A percentile compares a stretch with the other conserved stretches of the same genome.
phyloP scores from a whole-genome alignment of 2,113 vertebrate species.

The Astur gentilis region DNA sequence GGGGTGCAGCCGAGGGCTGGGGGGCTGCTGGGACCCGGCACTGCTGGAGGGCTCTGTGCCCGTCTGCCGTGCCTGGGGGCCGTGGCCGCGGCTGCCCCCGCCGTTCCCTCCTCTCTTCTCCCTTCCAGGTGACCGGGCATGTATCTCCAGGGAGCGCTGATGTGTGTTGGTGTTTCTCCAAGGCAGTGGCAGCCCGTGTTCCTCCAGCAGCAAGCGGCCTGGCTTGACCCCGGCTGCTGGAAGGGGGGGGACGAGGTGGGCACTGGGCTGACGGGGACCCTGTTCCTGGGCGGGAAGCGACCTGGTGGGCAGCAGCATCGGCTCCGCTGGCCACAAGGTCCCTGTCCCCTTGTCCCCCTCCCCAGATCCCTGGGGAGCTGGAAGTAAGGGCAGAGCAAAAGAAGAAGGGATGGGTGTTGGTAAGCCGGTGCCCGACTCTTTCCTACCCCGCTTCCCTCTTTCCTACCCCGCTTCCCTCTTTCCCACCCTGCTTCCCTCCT shows the following conservation, averaged over 20 bases:
- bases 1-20: neutral
- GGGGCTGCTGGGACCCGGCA: rapidly evolving
- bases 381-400: neutral
- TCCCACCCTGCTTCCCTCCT: rapidly evolving
- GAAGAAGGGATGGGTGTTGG: neutral
- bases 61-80: rapidly evolving
- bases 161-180: neutral
- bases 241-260: neutral
- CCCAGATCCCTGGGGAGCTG: neutral
- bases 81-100: rapidly evolving
- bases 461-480: too few relatives aligned
- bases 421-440: neutral
- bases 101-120: neutral
- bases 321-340: neutral
- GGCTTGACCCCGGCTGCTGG: neutral
- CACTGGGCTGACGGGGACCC: neutral
- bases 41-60: neutral
- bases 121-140: neutral
- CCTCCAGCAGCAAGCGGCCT: neutral
- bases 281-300: neutral
- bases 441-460: too few relatives aligned
- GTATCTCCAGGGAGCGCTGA: rapidly evolving
- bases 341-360: neutral
- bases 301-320: neutral
- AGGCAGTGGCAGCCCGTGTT: neutral